Evolutionary conservation across 1,140 invertebrate genomes (phyloP).

Genomic region (Manduca sexta): DNA sequence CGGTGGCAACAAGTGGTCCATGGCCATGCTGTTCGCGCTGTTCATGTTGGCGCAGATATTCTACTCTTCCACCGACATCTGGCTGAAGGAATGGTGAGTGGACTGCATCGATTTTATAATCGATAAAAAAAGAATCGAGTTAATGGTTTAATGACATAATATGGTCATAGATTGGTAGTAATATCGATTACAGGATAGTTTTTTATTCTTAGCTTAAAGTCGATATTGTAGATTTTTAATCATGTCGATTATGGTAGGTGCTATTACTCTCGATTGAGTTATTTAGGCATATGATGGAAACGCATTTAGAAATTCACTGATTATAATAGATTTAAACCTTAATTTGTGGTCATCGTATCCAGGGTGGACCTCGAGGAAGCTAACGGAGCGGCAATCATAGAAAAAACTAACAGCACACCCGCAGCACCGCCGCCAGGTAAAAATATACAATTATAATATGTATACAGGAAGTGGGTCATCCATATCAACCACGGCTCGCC

Average conservation of each 20-base stretch:
- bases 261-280: too few relatives aligned
- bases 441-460: too few relatives aligned
- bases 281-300: too few relatives aligned
- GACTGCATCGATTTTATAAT: not conserved
- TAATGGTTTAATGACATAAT: not conserved
- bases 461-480: too few relatives aligned
- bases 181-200: not conserved
- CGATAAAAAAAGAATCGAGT: not conserved
- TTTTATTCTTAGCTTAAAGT: not conserved
- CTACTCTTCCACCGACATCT: slow-evolving; percentile 58
- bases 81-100: slow-evolving; percentile 63
- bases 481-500: too few relatives aligned
- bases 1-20: slow-evolving; percentile 64
- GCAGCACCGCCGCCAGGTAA: slow-evolving; percentile 13
- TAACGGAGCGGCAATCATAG: slow-evolving; percentile 25
- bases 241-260: too few relatives aligned
- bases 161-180: too few relatives aligned
- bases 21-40: slow-evolving; percentile 63
- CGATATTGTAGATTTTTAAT: too few relatives aligned
- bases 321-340: too few relatives aligned
- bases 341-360: too few relatives aligned
- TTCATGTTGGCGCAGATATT: slow-evolving; percentile 66
- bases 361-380: slow-evolving; percentile 72
- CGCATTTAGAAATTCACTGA: too few relatives aligned
- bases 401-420: slow-evolving; percentile 6